Percentiles rank a stretch among this genome's conserved stretches.
phyloP scores from a whole-genome alignment of 2,797 vertebrate genomes.

The Chelonia mydas region DNA sequence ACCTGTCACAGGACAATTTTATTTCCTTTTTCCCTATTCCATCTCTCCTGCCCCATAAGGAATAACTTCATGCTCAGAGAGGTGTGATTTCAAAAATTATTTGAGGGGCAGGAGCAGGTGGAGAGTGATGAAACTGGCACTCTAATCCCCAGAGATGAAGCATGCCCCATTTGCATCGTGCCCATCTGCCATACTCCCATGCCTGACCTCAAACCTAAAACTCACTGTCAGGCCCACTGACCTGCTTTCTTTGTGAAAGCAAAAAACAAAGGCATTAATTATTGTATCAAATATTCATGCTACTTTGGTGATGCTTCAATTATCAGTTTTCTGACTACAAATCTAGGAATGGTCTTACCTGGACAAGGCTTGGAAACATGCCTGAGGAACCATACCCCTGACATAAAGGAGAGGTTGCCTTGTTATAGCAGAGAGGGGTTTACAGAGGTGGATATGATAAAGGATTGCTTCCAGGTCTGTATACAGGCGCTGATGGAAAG shows the following conservation, averaged over 20 bases:
- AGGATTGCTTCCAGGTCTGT: slow-evolving; percentile 80
- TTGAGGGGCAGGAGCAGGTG: not conserved
- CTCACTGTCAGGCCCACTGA: not conserved
- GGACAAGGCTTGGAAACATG: slow-evolving; percentile 84
- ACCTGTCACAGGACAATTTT: not conserved
- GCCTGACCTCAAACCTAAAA: not conserved
- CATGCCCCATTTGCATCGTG: not conserved
- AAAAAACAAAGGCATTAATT: not conserved
- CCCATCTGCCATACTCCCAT: not conserved
- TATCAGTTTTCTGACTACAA: not conserved
- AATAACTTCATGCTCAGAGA: not conserved
- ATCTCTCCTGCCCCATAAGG: not conserved
- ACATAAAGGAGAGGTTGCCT: slow-evolving; percentile 80
- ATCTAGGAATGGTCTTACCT: slow-evolving; percentile 73
- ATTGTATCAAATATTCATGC: not conserved
- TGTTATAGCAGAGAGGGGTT: slow-evolving; percentile 78
- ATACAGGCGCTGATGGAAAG: slow-evolving; percentile 85
- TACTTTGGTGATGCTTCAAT: not conserved
- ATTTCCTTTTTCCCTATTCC: not conserved
- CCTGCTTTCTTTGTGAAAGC: not conserved
- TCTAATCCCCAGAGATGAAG: not conserved
- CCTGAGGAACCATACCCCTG: slow-evolving; percentile 67
- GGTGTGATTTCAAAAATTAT: not conserved
- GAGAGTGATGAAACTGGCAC: not conserved
- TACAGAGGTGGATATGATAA: slow-evolving; percentile 78